These are phyloP conservation scores for Acronicta leporina DNA, from an alignment of 2,888 invertebrate species.

Conservation along the genomic window DNA sequence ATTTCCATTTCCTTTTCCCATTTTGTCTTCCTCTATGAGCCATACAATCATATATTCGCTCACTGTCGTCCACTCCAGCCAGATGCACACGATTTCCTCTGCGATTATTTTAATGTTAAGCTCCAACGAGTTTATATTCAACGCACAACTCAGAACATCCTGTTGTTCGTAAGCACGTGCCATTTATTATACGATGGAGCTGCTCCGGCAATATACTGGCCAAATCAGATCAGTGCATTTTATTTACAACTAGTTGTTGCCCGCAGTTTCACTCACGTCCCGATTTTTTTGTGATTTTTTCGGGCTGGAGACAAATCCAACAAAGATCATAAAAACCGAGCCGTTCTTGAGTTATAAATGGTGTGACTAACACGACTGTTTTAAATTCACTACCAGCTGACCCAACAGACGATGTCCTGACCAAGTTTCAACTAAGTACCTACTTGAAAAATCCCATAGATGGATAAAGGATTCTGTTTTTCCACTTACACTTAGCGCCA, in stretches of 20 bases:
- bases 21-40: slow-evolving; percentile 73
- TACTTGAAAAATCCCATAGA: too few species aligned
- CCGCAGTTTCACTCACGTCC: too few species aligned
- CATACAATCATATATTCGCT: slow-evolving; percentile 60
- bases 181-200: slow-evolving; percentile 72
- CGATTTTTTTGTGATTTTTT: too few species aligned
- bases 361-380: too few species aligned
- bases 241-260: slow-evolving; percentile 36
- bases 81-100: slow-evolving; percentile 79
- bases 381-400: too few species aligned
- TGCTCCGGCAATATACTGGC: slow-evolving; percentile 51
- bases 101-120: slow-evolving; percentile 67
- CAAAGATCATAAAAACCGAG: too few species aligned
- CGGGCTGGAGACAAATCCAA: too few species aligned
- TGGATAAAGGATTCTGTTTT: too few species aligned
- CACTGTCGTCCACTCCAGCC: slow-evolving; percentile 62
- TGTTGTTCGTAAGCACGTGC: slow-evolving; percentile 77
- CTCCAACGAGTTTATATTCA: slow-evolving; percentile 72
- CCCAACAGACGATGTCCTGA: too few species aligned
- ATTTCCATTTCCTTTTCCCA: slow-evolving; percentile 75
- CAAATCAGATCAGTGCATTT: slow-evolving; percentile 55
- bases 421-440: too few species aligned
- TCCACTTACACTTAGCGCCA: too few species aligned
- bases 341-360: too few species aligned
- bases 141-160: slow-evolving; percentile 73